Evolutionary conservation across 2,888 invertebrate species (phyloP), one percentile per base, ranked within the genome.

Genomic region (Ophioninae sp.): DNA sequence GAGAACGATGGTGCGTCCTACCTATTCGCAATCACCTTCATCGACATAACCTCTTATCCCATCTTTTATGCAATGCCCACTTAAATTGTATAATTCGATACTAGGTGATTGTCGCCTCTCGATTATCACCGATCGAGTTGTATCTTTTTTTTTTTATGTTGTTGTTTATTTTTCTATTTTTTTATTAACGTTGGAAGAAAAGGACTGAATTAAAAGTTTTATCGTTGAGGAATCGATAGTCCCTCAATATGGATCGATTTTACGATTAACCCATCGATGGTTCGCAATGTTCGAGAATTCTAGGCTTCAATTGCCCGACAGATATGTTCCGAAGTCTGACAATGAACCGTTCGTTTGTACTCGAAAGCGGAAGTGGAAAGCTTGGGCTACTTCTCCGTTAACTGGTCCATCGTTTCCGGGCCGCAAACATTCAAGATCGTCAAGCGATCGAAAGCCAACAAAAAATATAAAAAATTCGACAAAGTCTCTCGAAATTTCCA

Each of bases 11-110:
- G 68, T 63, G 51, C 30, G 51, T 56, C 22, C 58, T 30, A 22
- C 63, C 64, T n/a, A 71, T 78, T 71, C 56, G 56, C 78, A 37
- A 69, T 78, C 30, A 37, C 37, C n/a, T 71, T 56, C 39, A 63
- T 23, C 64, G 39, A 56, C 58, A 39, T 56, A 56, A 22, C 44
- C 6, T 59, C 39, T 59, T 58, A 74, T 74, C 51, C 51, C 10
- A 22, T 51, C 30, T 44, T 74, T 63, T n/a, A 51, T 56, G 30
- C 51, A 20, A 64, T 56, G 37, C 37, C 20, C 13, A 65, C 20
- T 37, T 5, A 8, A 74, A 64, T 30, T 63, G 5, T 9, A 72
- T 72, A 65, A 20, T 68, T 44, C 44, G 51, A 13, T 58, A 71
- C 30, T 7, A 0, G n/a, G 0, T 39, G 37, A 37, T 71, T n/a